Percentiles rank a stretch among this genome's conserved stretches.
Conservation (phyloP, 2,888 invertebrate species). For the Lordiphosa fenestrarum region DNA sequence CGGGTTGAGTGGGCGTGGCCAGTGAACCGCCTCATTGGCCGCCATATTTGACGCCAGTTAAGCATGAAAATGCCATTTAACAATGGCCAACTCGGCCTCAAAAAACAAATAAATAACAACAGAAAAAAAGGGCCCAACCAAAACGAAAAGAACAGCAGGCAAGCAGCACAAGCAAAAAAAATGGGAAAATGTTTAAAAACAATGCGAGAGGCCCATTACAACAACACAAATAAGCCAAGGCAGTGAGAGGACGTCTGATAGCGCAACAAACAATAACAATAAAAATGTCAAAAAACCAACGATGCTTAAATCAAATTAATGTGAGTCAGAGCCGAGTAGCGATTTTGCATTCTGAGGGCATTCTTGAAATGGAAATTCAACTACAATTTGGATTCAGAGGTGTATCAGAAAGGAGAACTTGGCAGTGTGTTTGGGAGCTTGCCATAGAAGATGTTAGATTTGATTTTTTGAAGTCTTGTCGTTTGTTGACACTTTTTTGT, state of each 20-base stretch:
- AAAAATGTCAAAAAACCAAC: conserved; percentile 74
- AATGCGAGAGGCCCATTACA: conserved; percentile 54
- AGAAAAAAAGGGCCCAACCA: conserved; percentile 33
- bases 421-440: too few relatives aligned
- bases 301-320: conserved; percentile 74
- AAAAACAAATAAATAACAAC: conserved; percentile 46
- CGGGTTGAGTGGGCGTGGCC: neutral
- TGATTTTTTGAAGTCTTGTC: too few relatives aligned
- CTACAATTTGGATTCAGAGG: too few relatives aligned
- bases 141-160: conserved; percentile 28
- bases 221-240: conserved; percentile 23
- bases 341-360: neutral
- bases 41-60: conserved; percentile 73
- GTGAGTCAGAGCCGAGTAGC: conserved; percentile 39
- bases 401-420: too few relatives aligned
- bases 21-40: conserved; percentile 43
- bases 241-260: conserved; percentile 37
- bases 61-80: conserved; percentile 75
- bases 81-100: conserved; percentile 48
- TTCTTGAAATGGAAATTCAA: too few relatives aligned
- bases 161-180: conserved; percentile 15
- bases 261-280: conserved; percentile 69
- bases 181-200: conserved; percentile 66
- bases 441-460: too few relatives aligned
- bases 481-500: too few relatives aligned